phyloP scores from a whole-genome alignment of 2,888 invertebrate species.

The Brenthis ino region DNA sequence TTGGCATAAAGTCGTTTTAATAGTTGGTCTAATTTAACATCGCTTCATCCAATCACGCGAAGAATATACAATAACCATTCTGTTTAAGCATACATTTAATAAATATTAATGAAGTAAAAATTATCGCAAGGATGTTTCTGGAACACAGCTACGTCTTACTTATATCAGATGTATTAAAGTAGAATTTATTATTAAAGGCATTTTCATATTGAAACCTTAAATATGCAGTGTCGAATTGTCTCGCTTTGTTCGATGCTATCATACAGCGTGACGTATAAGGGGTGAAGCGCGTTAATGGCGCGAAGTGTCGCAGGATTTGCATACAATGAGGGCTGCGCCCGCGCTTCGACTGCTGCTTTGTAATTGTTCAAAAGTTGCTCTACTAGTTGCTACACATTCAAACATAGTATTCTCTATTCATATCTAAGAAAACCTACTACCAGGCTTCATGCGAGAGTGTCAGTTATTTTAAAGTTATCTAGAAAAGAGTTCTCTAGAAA shows the following conservation, averaged over 20 bases:
- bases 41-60: too few relatives aligned
- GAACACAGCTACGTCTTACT: background rate
- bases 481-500: too few relatives aligned
- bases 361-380: slow-evolving; percentile 8
- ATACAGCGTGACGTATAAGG: slow-evolving; percentile 30
- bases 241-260: slow-evolving; percentile 25
- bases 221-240: slow-evolving; percentile 18
- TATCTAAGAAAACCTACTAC: background rate
- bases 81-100: too few relatives aligned
- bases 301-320: slow-evolving; percentile 49
- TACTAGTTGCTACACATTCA: background rate
- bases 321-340: slow-evolving; percentile 53
- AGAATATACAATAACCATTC: too few relatives aligned
- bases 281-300: slow-evolving; percentile 33
- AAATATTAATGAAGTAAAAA: too few relatives aligned
- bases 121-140: background rate
- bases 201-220: slow-evolving; percentile 4
- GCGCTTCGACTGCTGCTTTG: slow-evolving; percentile 26
- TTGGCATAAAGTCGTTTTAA: too few relatives aligned
- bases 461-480: too few relatives aligned
- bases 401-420: background rate
- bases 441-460: too few relatives aligned
- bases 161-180: background rate
- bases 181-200: background rate
- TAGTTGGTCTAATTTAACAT: too few relatives aligned